phyloP scores from a whole-genome alignment of 1,140 invertebrate species.

The Drosophila sp. region DNA sequence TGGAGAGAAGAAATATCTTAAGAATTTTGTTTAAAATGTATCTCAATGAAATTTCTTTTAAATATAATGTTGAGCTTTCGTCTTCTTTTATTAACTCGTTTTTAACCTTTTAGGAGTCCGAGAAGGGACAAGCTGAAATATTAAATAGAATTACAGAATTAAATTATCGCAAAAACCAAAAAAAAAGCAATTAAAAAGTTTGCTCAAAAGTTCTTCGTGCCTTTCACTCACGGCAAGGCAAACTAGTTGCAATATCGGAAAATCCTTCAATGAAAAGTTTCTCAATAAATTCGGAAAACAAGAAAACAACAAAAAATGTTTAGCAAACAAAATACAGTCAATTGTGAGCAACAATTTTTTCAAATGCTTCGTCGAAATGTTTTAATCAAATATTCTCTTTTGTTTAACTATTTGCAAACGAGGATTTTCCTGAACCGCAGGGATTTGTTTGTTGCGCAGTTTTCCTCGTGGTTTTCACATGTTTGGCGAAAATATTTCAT shows the following conservation, averaged over 20 bases:
- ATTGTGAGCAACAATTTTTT: constrained; percentile 1
- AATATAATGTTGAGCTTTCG: background rate
- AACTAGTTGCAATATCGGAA: constrained; percentile 1
- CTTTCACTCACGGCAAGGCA: constrained; percentile 5
- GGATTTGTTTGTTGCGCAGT: constrained; percentile 40
- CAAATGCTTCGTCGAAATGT: constrained; percentile 10
- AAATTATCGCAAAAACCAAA: constrained; percentile 30
- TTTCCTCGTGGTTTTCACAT: constrained; percentile 30
- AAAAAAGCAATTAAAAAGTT: constrained; percentile 52
- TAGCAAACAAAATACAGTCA: constrained; percentile 19
- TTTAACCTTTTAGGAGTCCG: background rate
- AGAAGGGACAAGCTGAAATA: constrained; percentile 23
- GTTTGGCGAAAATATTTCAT: constrained; percentile 28
- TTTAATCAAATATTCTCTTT: constrained; percentile 39
- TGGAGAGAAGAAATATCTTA: background rate
- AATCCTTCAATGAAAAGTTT: constrained; percentile 31
- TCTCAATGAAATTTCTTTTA: background rate
- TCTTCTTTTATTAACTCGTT: constrained; percentile 3
- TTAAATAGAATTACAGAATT: constrained; percentile 54
- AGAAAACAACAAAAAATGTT: constrained; percentile 27
- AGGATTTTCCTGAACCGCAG: constrained; percentile 29
- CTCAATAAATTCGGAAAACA: constrained; percentile 29
- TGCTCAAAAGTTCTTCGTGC: constrained; percentile 5
- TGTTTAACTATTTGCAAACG: constrained; percentile 21
- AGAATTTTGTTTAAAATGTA: background rate